Conservation (phyloP, 2,797 vertebrate species). For the Apogon hyalosoma region DNA sequence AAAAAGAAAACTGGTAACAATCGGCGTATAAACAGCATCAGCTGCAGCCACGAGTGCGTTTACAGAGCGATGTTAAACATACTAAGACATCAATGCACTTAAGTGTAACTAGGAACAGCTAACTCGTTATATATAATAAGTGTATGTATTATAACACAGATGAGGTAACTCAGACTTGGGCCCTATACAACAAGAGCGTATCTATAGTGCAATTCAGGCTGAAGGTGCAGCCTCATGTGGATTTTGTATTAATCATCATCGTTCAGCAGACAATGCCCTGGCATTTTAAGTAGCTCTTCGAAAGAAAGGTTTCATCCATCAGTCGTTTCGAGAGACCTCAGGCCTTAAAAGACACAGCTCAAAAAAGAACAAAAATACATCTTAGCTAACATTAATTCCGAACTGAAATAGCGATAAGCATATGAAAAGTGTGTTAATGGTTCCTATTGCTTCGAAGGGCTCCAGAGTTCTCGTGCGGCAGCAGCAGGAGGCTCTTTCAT, state of each 20-base stretch:
- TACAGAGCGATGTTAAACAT: conserved; percentile 51
- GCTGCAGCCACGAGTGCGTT: conserved; percentile 65
- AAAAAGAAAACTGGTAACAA: conserved; percentile 40
- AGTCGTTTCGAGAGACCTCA: conserved; percentile 25
- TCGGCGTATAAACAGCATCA: conserved; percentile 34
- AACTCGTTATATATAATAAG: conserved; percentile 44
- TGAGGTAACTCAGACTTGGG: conserved; percentile 76
- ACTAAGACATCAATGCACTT: conserved; percentile 63
- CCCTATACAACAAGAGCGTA: conserved; percentile 71
- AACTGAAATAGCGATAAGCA: conserved; percentile 58
- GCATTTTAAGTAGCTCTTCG: conserved; percentile 47
- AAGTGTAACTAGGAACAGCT: conserved; percentile 51
- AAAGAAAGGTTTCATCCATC: conserved; percentile 43
- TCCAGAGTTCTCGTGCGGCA: conserved; percentile 19
- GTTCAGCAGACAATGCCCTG: conserved; percentile 56
- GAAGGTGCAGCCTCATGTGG: conserved; percentile 48
- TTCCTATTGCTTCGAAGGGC: conserved; percentile 69
- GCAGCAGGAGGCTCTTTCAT: conserved; percentile 12
- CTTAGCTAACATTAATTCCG: conserved; percentile 50
- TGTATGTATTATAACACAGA: conserved; percentile 60
- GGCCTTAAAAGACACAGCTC: conserved; percentile 46
- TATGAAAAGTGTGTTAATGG: conserved; percentile 57
- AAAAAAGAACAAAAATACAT: conserved; percentile 56
- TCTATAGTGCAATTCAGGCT: conserved; percentile 79
- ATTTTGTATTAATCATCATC: conserved; percentile 43